A percentile compares a stretch with the other conserved stretches of the same genome.
Conservation (phyloP, 2,113 vertebrate species). For the Istiophorus platypterus region DNA sequence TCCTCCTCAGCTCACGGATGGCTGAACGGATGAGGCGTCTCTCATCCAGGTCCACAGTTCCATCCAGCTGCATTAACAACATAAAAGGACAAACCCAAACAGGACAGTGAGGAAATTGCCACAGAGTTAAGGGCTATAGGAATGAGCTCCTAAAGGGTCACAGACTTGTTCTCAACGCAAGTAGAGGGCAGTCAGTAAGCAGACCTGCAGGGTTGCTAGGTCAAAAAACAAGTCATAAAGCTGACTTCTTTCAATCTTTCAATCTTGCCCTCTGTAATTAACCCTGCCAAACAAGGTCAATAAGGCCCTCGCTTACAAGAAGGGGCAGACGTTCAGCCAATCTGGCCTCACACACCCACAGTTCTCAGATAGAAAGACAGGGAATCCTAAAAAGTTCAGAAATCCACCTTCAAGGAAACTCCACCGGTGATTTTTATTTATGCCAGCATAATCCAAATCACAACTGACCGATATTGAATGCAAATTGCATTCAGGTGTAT, state of each 20-base stretch:
- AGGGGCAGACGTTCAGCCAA: neutral
- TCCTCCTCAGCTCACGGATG: conserved; percentile 91
- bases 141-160: conserved; percentile 14
- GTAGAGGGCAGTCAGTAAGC: conserved; percentile 26
- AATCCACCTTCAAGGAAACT: neutral
- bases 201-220: neutral
- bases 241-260: conserved; percentile 3
- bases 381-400: neutral
- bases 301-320: conserved; percentile 37
- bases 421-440: neutral
- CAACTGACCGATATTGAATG: neutral
- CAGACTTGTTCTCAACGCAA: conserved; percentile 37
- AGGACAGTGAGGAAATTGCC: neutral
- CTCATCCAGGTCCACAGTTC: conserved; percentile 91
- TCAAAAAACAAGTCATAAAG: neutral
- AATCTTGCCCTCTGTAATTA: conserved; percentile 56
- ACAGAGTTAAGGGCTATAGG: conserved; percentile 5
- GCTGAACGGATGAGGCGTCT: conserved; percentile 92
- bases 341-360: conserved; percentile 14
- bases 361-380: neutral
- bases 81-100: conserved; percentile 21
- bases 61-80: conserved; percentile 86
- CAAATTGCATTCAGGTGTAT: neutral
- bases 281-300: conserved; percentile 24
- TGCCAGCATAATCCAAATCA: neutral